A percentile compares a stretch with the other conserved stretches of the same genome.
phyloP scores from a whole-genome alignment of 1,140 invertebrate species.

The Goniozus legneri region DNA sequence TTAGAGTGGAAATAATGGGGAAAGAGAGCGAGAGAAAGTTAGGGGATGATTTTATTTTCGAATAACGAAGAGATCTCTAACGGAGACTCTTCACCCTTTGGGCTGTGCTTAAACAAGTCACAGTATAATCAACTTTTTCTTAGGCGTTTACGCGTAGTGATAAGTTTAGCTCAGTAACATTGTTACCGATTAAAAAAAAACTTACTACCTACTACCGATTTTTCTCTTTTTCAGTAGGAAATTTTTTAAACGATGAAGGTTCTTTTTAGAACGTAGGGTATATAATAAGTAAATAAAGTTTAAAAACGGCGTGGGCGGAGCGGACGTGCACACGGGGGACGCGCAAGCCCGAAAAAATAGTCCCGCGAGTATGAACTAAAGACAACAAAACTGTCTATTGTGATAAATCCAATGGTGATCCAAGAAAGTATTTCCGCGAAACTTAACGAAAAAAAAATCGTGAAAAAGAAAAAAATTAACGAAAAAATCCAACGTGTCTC shows the following conservation, averaged over 20 bases:
- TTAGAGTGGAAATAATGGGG: not conserved
- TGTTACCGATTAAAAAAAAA: conserved; percentile 25
- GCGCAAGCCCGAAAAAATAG: conserved; percentile 1
- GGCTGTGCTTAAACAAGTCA: conserved; percentile 42
- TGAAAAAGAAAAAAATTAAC: conserved; percentile 3
- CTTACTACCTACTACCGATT: conserved; percentile 30
- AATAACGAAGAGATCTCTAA: conserved; percentile 23
- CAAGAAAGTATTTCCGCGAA: conserved; percentile 53
- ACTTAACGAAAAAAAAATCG: conserved; percentile 6
- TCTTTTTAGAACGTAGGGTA: conserved; percentile 21
- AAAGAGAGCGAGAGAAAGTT: not conserved
- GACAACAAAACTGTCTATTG: conserved; percentile 48
- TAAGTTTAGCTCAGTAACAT: conserved; percentile 11
- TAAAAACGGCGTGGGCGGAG: conserved; percentile 20
- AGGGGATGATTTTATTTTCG: conserved; percentile 5
- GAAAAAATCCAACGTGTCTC: conserved; percentile 25
- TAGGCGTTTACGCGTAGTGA: conserved; percentile 23
- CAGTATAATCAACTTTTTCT: conserved; percentile 44
- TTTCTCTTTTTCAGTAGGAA: conserved; percentile 38
- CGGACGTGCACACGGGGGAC: conserved; percentile 9
- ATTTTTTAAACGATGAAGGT: conserved; percentile 43
- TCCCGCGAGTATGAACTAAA: conserved; percentile 7
- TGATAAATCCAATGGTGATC: conserved; percentile 56
- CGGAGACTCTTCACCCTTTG: conserved; percentile 34
- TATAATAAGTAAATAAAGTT: not conserved